phyloP scores from a whole-genome alignment of 1,140 invertebrate species.

The Metopolophium dirhodum region DNA sequence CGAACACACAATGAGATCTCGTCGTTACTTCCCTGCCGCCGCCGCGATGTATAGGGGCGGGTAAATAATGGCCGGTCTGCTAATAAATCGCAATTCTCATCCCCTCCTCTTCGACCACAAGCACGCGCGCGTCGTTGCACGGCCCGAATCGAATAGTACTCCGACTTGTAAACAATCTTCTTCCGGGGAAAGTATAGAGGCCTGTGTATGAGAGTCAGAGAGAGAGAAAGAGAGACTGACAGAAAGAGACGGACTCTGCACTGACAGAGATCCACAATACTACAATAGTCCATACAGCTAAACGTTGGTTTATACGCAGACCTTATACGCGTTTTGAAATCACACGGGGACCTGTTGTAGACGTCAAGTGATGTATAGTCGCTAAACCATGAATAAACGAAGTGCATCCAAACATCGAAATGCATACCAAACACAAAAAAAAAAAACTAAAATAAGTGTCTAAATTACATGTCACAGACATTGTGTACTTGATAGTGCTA shows the following conservation, averaged over 20 bases:
- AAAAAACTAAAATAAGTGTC: too few relatives aligned
- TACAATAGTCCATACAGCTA: background rate
- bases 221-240: too few relatives aligned
- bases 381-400: background rate
- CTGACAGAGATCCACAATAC: background rate
- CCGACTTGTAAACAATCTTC: background rate
- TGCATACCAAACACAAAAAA: background rate
- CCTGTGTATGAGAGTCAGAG: background rate
- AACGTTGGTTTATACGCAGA: background rate
- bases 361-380: background rate
- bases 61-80: constrained; percentile 5
- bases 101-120: background rate
- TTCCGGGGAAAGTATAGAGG: background rate
- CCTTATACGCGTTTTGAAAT: background rate
- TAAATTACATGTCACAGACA: too few relatives aligned
- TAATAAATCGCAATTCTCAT: background rate
- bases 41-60: background rate
- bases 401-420: background rate
- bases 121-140: background rate
- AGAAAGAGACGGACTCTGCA: background rate
- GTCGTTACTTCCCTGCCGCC: background rate
- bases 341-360: background rate
- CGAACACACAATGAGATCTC: background rate
- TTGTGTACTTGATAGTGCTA: too few relatives aligned
- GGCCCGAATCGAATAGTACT: background rate